Evolutionary conservation across 2,797 vertebrate species (phyloP), one percentile per base, ranked within the genome.

Genomic region (Aeoliscus strigatus): DNA sequence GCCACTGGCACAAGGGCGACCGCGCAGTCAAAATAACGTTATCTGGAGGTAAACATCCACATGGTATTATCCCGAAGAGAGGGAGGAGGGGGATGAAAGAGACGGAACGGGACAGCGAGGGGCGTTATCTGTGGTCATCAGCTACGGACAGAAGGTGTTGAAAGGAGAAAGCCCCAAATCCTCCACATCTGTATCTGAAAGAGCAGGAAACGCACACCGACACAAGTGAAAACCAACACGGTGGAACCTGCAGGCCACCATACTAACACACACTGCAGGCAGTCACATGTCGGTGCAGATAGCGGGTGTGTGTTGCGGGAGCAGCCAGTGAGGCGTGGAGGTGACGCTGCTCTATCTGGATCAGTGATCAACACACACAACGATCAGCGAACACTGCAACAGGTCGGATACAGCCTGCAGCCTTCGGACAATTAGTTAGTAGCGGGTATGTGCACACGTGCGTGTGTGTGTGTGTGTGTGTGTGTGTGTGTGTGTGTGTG

Each of bases 11-110:
- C 35, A 33, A 38, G 36, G 30, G 43, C 63, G 41, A 34, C 60
- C 15, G 21, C 54, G 60, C 60, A 76, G 79, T 81, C 73, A 77
- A 71, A 79, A 83, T 73, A 79, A 60, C 65, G 58, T 59, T 53
- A 74, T 76, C 69, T 66, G 0, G 15, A 50, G 27, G 34, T 72
- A 76, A 80, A 80, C 71, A 80, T 27, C 51, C 46, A 55, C 65
- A 45, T 39, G 12, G 54, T 29, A 27, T 44, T n/a, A n/a, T n/a
- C n/a, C n/a, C n/a, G 16, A 36, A 43, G 27, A 24, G 59, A 51
- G 23, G n/a, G 44, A 36, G 53, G 39, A 47, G 67, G 37, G 66
- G 24, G 29, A 30, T 21, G 31, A 10, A 38, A 41, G 23, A 13
- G 33, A 44, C 2, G 6, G 30, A 47, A 37, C 3, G 42, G 66